A percentile compares a stretch with the other conserved stretches of the same genome.
phyloP scores from a whole-genome alignment of 2,797 vertebrate species.

The Ceyx erithaca region DNA sequence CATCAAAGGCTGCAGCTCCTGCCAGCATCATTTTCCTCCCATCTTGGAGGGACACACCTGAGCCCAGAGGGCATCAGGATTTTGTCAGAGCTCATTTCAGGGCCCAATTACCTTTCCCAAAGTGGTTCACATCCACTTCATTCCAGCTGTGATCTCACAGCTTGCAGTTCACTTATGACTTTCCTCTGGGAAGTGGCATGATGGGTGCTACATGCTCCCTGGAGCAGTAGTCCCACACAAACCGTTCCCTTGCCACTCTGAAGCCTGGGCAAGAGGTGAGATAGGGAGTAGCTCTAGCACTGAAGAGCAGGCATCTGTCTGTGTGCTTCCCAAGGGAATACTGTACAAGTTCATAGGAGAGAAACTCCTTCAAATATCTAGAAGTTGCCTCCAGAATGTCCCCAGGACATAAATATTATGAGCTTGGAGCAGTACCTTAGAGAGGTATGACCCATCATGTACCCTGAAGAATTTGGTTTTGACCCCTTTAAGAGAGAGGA shows the following conservation, averaged over 20 bases:
- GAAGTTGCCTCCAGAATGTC: not conserved
- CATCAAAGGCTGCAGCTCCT: not conserved
- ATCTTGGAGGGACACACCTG: not conserved
- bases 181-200: not conserved
- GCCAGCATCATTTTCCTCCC: not conserved
- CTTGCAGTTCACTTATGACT: not conserved
- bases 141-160: not conserved
- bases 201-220: not conserved
- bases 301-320: not conserved
- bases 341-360: not conserved
- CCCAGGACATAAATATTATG: not conserved
- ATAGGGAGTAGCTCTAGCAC: not conserved
- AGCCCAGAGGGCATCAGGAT: not conserved
- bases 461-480: not conserved
- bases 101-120: not conserved
- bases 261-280: not conserved
- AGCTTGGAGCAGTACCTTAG: not conserved
- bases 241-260: not conserved
- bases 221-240: not conserved
- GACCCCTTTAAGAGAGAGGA: not conserved
- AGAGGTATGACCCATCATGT: not conserved
- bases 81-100: not conserved
- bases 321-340: not conserved
- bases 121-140: not conserved
- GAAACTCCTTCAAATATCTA: not conserved